Base-by-base conservation (phyloP, 2,888 invertebrate genomes). In the Athrips mouffetella region DNA sequence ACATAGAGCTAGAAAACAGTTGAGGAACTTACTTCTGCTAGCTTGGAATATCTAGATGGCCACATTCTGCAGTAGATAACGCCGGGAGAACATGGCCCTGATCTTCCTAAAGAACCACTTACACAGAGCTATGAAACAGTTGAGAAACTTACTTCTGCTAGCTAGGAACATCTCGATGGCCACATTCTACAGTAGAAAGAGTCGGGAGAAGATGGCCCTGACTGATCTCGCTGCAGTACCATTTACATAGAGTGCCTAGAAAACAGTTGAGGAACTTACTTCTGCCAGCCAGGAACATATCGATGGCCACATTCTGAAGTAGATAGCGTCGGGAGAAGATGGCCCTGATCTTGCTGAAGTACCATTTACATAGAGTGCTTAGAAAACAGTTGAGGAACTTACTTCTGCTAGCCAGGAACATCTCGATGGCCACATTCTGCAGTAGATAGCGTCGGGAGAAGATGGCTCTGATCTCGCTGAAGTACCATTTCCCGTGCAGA, bases 81-180 rank as follows among this genome's bases (percentile, higher is more conserved):
- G 92, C 2, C 99, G 91, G 7, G 98, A 97, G 90, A 99, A 99
- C 69, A 99, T 98, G 53, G 99, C 99, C 8, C 99, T 93, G 57
- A 99, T 97, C 90, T 99, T 99, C 63, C 96, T 97, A 90, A 99
- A 99, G 90, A 98, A 98, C 99, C 99, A 99, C 89, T 99, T 98
- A n/a, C n/a, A n/a, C n/a, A n/a, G n/a, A n/a, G n/a, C n/a, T n/a
- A n/a, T n/a, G n/a, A 7, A 25, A 25, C 3, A 15, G 15, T 13
- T 15, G 15, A 16, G 16, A n/a, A 63, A n/a, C n/a, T n/a, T n/a
- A n/a, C n/a, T n/a, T n/a, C n/a, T n/a, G n/a, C n/a, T n/a, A n/a
- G n/a, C n/a, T n/a, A n/a, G n/a, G n/a, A n/a, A n/a, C n/a, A n/a
- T n/a, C n/a, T n/a, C n/a, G n/a, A n/a, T n/a, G n/a, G n/a, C n/a